Percentiles rank a stretch among this genome's conserved stretches.
These are phyloP conservation scores for Scaptomyza tumidula DNA, from an alignment of 2,888 invertebrate genomes.

Conservation along the genomic window DNA sequence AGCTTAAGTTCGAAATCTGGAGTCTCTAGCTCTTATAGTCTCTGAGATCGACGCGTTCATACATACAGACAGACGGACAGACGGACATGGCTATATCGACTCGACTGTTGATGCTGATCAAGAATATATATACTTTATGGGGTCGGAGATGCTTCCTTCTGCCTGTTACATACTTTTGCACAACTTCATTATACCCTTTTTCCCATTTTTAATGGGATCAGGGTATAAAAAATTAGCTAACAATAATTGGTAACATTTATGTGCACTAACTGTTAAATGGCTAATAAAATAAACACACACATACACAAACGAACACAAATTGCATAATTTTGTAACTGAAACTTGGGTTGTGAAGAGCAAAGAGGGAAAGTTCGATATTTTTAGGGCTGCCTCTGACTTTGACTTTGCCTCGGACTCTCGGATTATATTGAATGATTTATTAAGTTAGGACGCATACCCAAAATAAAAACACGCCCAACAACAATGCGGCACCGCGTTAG, in stretches of 20 bases:
- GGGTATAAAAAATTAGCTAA: constrained; percentile 72
- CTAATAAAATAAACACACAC: constrained; percentile 55
- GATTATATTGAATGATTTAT: constrained; percentile 44
- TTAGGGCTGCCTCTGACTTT: background rate
- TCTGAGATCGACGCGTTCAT: too few species aligned
- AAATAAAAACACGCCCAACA: constrained; percentile 56
- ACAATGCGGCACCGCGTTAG: constrained; percentile 6
- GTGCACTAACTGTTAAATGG: constrained; percentile 77
- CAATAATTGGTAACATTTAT: constrained; percentile 75
- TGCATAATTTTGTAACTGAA: constrained; percentile 56
- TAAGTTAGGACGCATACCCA: constrained; percentile 44
- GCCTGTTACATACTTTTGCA: too few species aligned
- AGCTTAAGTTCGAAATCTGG: too few species aligned
- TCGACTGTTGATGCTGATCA: too few species aligned
- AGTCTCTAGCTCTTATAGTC: too few species aligned
- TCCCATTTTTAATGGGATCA: too few species aligned
- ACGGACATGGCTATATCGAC: too few species aligned
- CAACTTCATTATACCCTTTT: too few species aligned
- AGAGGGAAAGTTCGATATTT: constrained; percentile 51
- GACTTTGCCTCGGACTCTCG: background rate
- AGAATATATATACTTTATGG: too few species aligned
- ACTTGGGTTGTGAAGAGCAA: constrained; percentile 14
- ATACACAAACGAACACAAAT: constrained; percentile 39
- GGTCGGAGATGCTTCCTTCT: too few species aligned
- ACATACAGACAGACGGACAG: too few species aligned